Conservation (phyloP, 2,888 invertebrate genomes). For the Eilema depressum region DNA sequence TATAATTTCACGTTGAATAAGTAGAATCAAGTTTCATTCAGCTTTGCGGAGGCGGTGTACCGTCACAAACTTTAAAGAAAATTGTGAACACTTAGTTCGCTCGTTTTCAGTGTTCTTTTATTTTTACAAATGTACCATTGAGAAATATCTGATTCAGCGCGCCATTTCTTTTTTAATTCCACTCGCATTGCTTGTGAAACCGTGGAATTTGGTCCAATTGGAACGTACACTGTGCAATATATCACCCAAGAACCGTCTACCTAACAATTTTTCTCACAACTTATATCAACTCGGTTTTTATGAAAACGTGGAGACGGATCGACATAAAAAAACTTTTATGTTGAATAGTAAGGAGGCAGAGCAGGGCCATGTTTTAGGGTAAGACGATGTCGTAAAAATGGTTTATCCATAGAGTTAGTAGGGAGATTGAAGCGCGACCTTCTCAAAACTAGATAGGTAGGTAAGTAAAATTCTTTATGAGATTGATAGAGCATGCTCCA, state of each 20-base stretch:
- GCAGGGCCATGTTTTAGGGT: constrained; percentile 53
- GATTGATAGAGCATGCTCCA: neutral
- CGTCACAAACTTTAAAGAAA: neutral
- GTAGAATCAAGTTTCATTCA: too few species aligned
- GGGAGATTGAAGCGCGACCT: constrained; percentile 52
- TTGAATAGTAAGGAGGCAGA: constrained; percentile 62
- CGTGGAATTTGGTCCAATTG: constrained; percentile 28
- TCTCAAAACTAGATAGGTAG: constrained; percentile 37
- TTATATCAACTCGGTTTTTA: constrained; percentile 46
- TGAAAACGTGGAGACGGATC: constrained; percentile 44
- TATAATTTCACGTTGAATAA: too few species aligned
- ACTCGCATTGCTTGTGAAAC: constrained; percentile 32
- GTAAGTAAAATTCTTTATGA: constrained; percentile 35
- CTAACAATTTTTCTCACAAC: constrained; percentile 33
- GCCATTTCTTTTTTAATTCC: constrained; percentile 45
- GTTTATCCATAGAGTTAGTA: constrained; percentile 54
- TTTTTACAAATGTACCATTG: constrained; percentile 13
- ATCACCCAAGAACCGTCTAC: constrained; percentile 24
- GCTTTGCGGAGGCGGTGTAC: too few species aligned
- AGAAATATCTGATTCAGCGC: constrained; percentile 26
- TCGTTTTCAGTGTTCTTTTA: constrained; percentile 5
- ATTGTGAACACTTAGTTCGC: neutral
- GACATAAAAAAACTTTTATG: constrained; percentile 62
- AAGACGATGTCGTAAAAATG: constrained; percentile 60
- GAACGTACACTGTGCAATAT: constrained; percentile 24